Conservation (phyloP, 2,888 invertebrate species). For the Beris morrisii region DNA sequence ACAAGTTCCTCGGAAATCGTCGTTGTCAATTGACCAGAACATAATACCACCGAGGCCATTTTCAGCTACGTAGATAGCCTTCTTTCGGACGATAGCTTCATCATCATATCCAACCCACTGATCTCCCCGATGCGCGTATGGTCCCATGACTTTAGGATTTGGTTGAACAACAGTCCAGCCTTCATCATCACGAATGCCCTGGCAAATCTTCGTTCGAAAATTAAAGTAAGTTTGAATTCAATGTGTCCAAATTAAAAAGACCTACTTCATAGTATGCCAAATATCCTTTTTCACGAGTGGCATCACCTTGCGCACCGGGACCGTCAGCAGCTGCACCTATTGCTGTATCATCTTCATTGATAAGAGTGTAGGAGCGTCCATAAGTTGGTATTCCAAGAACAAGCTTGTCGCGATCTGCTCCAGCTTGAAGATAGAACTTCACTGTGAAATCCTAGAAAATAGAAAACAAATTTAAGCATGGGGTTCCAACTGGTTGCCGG, state of each 20-base stretch:
- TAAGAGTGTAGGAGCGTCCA: slow-evolving; percentile 85
- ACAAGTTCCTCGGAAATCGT: slow-evolving; percentile 90
- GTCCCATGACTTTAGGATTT: slow-evolving; percentile 81
- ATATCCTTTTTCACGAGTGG: slow-evolving; percentile 90
- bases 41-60: slow-evolving; percentile 76
- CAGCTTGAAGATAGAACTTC: slow-evolving; percentile 76
- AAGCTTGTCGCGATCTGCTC: slow-evolving; percentile 77
- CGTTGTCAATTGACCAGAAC: slow-evolving; percentile 81
- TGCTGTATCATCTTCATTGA: slow-evolving; percentile 80
- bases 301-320: slow-evolving; percentile 87
- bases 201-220: slow-evolving; percentile 70
- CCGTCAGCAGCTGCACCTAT: slow-evolving; percentile 89
- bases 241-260: neutral
- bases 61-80: slow-evolving; percentile 83
- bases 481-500: too few species aligned
- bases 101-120: slow-evolving; percentile 96
- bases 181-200: slow-evolving; percentile 69
- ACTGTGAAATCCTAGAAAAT: slow-evolving; percentile 78
- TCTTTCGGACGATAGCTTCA: slow-evolving; percentile 76
- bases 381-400: slow-evolving; percentile 88
- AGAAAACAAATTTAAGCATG: too few species aligned
- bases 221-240: too few species aligned
- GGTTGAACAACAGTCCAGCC: slow-evolving; percentile 84
- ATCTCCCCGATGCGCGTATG: slow-evolving; percentile 82
- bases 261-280: slow-evolving; percentile 87